A percentile compares a stretch with the other conserved stretches of the same genome.
Conservation (phyloP, 2,797 vertebrate species). For the Sebastes flavidus region DNA sequence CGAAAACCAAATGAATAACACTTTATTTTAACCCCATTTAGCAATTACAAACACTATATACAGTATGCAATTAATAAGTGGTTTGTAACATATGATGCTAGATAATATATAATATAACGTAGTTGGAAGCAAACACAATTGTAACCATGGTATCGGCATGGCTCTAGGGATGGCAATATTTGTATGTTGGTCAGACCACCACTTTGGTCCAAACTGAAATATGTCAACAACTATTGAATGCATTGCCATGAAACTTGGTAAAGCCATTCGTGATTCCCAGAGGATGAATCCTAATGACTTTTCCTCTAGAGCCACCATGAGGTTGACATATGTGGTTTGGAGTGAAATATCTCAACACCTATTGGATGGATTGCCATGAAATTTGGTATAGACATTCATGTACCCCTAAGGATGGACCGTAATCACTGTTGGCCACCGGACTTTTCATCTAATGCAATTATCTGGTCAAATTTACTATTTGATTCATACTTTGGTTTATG, state of each 20-base stretch:
- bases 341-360: background rate
- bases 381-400: too few relatives aligned
- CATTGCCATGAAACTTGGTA: too few relatives aligned
- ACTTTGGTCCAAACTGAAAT: background rate
- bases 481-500: background rate
- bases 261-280: background rate
- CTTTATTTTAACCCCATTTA: background rate
- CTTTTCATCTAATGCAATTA: background rate
- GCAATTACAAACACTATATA: background rate
- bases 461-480: background rate
- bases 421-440: background rate
- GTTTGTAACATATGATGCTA: background rate
- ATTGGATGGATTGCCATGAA: background rate
- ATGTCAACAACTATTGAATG: background rate
- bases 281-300: background rate
- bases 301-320: background rate
- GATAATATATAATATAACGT: background rate
- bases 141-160: background rate
- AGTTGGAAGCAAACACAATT: background rate
- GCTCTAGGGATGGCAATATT: too few relatives aligned
- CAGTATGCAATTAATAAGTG: background rate
- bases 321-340: background rate
- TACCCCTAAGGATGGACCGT: background rate
- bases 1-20: background rate
- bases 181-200: background rate